Evolutionary conservation across 2,888 invertebrate species (phyloP), one percentile per base, ranked within the genome.

Genomic region (Drosophila anomalata): DNA sequence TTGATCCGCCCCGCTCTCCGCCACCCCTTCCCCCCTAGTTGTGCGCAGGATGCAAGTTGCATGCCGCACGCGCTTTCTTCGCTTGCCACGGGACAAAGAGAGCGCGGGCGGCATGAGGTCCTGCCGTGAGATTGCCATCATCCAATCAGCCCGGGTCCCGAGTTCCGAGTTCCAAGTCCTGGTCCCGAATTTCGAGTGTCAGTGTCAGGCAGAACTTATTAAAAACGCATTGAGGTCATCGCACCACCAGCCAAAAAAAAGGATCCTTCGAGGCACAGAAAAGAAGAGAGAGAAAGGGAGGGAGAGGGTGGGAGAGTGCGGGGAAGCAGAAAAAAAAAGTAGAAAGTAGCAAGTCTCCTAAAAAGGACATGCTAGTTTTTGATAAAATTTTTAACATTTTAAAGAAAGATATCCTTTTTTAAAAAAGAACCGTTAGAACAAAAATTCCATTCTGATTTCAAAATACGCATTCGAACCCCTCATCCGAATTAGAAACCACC

Each of bases 191-290:
- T 39, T 20, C 60, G 44, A 44, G 61, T 20, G 50, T 44, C 51
- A 36, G 63, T 52, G 51, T 46, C 77, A 73, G 73, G 50, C 63
- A 71, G 59, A 74, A 78, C 70, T 77, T 78, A 77, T 80, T 80
- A 78, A 84, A 84, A 80, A 56, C 71, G 50, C 69, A 81, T 78
- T 78, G 60, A 72, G 84, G 77, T 73, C 84, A 75, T 48, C 52
- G 62, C 46, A 44, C 51, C 42, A 26, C 31, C 41, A 51, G 44
- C n/a, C 33, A 9, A 46, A 31, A 56, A 33, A 17, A 31, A 42
- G 58, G 59, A 44, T 29, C 44, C 11, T 22, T 42, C 17, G n/a
- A 7, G 24, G 20, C 53, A 26, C 6, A 24, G 24, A 1, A 24
- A 20, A 1, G 26, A 12, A 12, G 2, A 36, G 24, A 17, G 12